These are phyloP conservation scores for Lagocephalus sceleratus DNA, from an alignment of 2,797 vertebrate genomes.

Conservation along the genomic window DNA sequence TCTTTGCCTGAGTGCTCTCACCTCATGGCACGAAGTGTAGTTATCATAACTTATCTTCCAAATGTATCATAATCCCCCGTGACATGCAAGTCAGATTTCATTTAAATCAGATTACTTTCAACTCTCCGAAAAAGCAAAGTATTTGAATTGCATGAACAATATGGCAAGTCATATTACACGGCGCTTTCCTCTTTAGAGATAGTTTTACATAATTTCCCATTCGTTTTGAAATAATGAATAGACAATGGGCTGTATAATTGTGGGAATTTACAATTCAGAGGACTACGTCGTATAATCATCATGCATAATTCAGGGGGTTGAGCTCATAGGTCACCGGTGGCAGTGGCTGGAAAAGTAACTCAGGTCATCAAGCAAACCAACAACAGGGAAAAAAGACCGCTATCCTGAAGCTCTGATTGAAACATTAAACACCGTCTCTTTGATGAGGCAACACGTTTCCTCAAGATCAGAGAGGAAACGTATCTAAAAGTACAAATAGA, in stretches of 20 bases:
- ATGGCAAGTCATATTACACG: conserved; percentile 81
- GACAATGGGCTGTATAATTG: conserved; percentile 82
- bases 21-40: conserved; percentile 48
- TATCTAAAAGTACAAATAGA: conserved; percentile 16
- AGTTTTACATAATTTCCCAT: conserved; percentile 82
- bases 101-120: conserved; percentile 75
- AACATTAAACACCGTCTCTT: conserved; percentile 18
- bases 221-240: conserved; percentile 83
- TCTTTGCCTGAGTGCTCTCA: conserved; percentile 63
- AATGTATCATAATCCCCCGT: conserved; percentile 67
- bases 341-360: conserved; percentile 55
- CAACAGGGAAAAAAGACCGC: conserved; percentile 40
- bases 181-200: conserved; percentile 79
- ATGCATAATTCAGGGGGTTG: conserved; percentile 68
- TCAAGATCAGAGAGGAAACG: conserved; percentile 22
- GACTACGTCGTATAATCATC: conserved; percentile 72
- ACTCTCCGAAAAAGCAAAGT: conserved; percentile 67
- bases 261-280: conserved; percentile 80
- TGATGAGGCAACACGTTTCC: conserved; percentile 22
- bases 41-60: conserved; percentile 70
- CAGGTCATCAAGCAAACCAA: conserved; percentile 53
- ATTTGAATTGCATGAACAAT: conserved; percentile 84
- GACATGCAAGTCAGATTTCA: conserved; percentile 71
- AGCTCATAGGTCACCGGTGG: conserved; percentile 63
- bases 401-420: background rate